phyloP scores from a whole-genome alignment of 2,113 vertebrate species.

The Callocephalon fimbriatum region DNA sequence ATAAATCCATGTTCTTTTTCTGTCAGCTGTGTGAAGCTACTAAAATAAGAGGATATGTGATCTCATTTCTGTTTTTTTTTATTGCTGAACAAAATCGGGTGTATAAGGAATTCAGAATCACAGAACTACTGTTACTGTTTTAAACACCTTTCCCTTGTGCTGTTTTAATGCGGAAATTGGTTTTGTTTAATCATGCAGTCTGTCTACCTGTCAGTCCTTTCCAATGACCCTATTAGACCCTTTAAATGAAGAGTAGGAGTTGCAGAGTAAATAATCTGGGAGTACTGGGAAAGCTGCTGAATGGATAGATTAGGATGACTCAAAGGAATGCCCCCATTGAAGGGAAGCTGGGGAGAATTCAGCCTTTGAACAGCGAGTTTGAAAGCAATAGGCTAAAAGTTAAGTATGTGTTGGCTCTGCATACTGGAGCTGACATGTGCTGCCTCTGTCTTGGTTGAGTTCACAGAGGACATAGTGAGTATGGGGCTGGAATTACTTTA shows the following conservation, averaged over 20 bases:
- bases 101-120: neutral
- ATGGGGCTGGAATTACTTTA: neutral
- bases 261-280: neutral
- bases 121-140: neutral
- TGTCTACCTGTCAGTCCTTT: neutral
- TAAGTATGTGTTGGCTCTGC: neutral
- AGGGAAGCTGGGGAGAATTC: neutral
- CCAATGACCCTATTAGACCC: neutral
- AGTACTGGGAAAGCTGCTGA: neutral
- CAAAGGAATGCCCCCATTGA: neutral
- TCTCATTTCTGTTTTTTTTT: neutral
- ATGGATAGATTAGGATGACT: neutral
- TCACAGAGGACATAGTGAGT: neutral
- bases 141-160: neutral
- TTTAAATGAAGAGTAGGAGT: neutral
- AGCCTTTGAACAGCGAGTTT: fast-evolving
- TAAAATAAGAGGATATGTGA: neutral
- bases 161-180: neutral
- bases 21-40: neutral
- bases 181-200: neutral
- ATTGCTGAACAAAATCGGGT: neutral
- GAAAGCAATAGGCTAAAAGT: neutral
- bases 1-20: constrained; percentile 22
- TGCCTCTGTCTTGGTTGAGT: neutral
- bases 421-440: neutral